Evolutionary conservation across 1,140 invertebrate species (phyloP).

Genomic region (Trachymyrmex septentrionalis): DNA sequence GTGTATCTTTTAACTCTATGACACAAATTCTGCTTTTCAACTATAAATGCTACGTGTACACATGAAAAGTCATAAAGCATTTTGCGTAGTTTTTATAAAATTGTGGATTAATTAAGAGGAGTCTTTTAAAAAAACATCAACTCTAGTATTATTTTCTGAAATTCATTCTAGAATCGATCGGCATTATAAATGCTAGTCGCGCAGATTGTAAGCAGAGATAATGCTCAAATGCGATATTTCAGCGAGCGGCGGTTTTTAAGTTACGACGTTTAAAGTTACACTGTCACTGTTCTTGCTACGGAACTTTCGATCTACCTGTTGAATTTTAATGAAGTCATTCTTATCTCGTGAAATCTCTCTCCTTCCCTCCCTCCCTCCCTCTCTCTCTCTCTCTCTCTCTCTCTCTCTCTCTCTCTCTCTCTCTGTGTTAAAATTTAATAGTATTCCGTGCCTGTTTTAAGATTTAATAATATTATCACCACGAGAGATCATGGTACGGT

Average conservation of each 20-base stretch:
- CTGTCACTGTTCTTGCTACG: constrained; percentile 10
- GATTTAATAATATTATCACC: constrained; percentile 62
- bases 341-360: constrained; percentile 53
- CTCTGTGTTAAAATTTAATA: constrained; percentile 28
- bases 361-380: too few species aligned
- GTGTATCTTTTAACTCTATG: background rate
- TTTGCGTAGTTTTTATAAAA: background rate
- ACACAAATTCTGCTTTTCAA: background rate
- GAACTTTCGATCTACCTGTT: constrained; percentile 70
- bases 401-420: background rate
- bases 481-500: background rate
- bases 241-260: constrained; percentile 48
- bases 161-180: background rate
- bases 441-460: constrained; percentile 12
- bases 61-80: background rate
- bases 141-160: constrained; percentile 6
- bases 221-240: constrained; percentile 60
- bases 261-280: constrained; percentile 62
- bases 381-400: background rate
- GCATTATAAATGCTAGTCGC: constrained; percentile 54
- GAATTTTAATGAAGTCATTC: constrained; percentile 68
- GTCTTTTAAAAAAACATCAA: constrained; percentile 17
- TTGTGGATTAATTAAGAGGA: background rate
- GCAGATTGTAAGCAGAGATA: constrained; percentile 63
- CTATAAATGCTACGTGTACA: background rate